These are phyloP conservation scores for Epizoanthus illoricatus DNA, from an alignment of 92 coral and sea anemone genomes.

Conservation along the genomic window DNA sequence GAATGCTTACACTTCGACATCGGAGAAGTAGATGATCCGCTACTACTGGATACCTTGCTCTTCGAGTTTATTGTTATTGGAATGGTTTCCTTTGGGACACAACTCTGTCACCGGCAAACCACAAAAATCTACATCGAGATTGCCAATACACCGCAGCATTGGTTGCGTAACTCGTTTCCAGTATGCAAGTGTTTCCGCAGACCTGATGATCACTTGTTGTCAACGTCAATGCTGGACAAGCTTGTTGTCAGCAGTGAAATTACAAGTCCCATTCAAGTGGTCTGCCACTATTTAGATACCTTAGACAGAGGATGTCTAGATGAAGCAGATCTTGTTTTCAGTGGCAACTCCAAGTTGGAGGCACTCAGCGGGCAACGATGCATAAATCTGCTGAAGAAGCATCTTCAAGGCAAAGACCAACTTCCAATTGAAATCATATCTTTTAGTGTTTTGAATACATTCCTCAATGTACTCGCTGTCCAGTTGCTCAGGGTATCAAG, in stretches of 20 bases:
- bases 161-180: constrained; percentile 35
- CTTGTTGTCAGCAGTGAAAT: constrained; percentile 32
- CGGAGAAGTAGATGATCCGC: constrained; percentile 40
- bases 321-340: constrained; percentile 18
- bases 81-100: constrained; percentile 38
- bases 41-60: constrained; percentile 28
- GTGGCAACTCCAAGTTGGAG: constrained; percentile 11
- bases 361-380: constrained; percentile 25
- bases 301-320: constrained; percentile 18
- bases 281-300: constrained; percentile 8
- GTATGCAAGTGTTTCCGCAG: constrained; percentile 28
- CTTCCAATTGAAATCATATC: background rate
- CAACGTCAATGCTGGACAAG: background rate
- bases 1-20: constrained; percentile 41
- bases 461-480: constrained; percentile 1
- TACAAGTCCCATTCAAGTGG: constrained; percentile 16
- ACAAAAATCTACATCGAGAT: constrained; percentile 40
- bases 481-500: constrained; percentile 23
- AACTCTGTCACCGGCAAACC: constrained; percentile 31
- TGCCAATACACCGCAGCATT: constrained; percentile 30
- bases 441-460: constrained; percentile 15
- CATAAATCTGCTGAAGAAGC: constrained; percentile 5
- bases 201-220: constrained; percentile 3
- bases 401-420: background rate
- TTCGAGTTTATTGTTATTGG: constrained; percentile 36